Base-by-base conservation (phyloP, 2,888 invertebrate genomes). In the Theodoxus fluviatilis region DNA sequence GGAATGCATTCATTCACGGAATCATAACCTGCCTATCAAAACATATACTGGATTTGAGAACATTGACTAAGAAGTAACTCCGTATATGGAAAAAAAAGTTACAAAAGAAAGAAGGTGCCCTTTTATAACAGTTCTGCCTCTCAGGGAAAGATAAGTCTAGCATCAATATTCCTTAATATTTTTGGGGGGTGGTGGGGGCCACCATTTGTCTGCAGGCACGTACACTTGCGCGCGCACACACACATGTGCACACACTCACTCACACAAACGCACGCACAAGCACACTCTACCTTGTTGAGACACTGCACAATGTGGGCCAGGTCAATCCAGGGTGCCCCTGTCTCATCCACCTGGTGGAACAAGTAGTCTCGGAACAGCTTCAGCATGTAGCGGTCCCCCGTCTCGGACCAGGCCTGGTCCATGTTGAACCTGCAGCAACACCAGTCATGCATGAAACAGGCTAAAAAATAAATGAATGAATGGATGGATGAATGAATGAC, bases 321-420 rank as follows among this genome's bases (percentile, higher is more conserved):
- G 89, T 99, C 98, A 73, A 98, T 88, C 95, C 96, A 98, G 0
- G 99, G 97, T 7, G 96, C 96, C 82, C 96, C 96, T 74, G 93
- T 93, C 22, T 93, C 92, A 75, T 96, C 94, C 37, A 84, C 84
- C 87, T 96, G 94, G 90, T 99, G 98, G 89, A 99, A 98, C 82
- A 98, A 90, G 87, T 95, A 96, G 89, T 99, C 98, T 74, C 98
- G 91, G 90, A 98, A 99, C 85, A 99, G 89, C 89, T 98, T 98
- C 88, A 99, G 90, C 93, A 99, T 94, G 89, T 98, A 99, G 68
- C 98, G 92, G 89, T 98, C 96, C 28, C 98, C 98, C 31, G 98
- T 98, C 89, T 99, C 99, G 43, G 96, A 93, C 98, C 99, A 99
- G 18, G 94, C 91, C 15, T 93, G 91, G 88, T 98, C 98, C 91